phyloP scores from a whole-genome alignment of 2,113 vertebrate genomes.

The Entelurus aequoreus region DNA sequence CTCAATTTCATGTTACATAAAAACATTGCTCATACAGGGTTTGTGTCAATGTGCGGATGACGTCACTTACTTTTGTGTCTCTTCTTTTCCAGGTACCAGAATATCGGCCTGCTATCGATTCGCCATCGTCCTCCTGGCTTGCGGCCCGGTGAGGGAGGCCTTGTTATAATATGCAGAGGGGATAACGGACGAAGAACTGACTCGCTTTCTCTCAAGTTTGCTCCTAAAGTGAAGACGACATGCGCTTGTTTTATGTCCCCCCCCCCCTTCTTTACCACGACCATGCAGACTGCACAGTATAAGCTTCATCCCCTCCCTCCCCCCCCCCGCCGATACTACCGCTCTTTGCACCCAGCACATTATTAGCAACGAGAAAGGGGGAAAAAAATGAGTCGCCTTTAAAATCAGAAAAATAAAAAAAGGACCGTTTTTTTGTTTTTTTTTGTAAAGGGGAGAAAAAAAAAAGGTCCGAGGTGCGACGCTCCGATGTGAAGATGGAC shows the following conservation, averaged over 20 bases:
- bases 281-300: slow-evolving; percentile 82
- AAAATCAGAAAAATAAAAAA: slow-evolving; percentile 65
- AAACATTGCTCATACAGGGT: background rate
- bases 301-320: slow-evolving; percentile 62
- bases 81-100: slow-evolving; percentile 85
- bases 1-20: background rate
- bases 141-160: slow-evolving; percentile 85
- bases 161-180: slow-evolving; percentile 78
- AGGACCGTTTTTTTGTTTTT: slow-evolving; percentile 12
- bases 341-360: slow-evolving; percentile 79
- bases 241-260: slow-evolving; percentile 69
- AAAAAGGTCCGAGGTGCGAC: slow-evolving; percentile 25
- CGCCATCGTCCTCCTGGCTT: slow-evolving; percentile 85
- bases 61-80: slow-evolving; percentile 8
- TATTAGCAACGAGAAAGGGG: slow-evolving; percentile 67
- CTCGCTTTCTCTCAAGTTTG: slow-evolving; percentile 68
- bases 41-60: background rate
- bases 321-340: slow-evolving; percentile 66
- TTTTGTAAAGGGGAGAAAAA: slow-evolving; percentile 48
- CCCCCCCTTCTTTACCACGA: slow-evolving; percentile 35
- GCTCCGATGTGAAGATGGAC: slow-evolving; percentile 35
- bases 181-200: slow-evolving; percentile 75
- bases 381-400: slow-evolving; percentile 75
- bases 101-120: slow-evolving; percentile 90
- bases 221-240: slow-evolving; percentile 86